Evolutionary conservation across 2,113 vertebrate genomes (phyloP).

Genomic region (Laticauda colubrina): DNA sequence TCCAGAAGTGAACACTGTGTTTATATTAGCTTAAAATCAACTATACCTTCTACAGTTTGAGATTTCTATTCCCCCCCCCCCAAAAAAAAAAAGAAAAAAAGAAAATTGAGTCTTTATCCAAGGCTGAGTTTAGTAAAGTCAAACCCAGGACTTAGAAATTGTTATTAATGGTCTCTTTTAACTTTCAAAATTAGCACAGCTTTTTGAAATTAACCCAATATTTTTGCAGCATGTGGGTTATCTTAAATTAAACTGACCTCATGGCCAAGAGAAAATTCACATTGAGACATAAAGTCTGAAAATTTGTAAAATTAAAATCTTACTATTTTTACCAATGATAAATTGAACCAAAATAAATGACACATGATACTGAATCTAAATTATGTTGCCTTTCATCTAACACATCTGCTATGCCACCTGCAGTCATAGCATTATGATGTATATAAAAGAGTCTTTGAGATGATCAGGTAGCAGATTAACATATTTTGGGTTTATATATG

Average conservation of each 20-base stretch:
- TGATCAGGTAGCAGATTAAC: conserved; percentile 27
- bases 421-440: background rate
- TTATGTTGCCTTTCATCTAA: background rate
- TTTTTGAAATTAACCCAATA: conserved; percentile 1
- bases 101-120: background rate
- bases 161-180: conserved; percentile 1
- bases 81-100: too few relatives aligned
- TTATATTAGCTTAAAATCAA: background rate
- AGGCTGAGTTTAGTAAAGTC: background rate
- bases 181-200: background rate
- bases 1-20: background rate
- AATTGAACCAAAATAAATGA: conserved; percentile 28
- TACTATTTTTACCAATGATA: background rate
- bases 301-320: conserved; percentile 23
- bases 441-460: background rate
- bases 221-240: conserved; percentile 5
- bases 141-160: background rate
- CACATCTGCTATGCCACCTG: background rate
- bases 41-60: background rate
- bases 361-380: conserved; percentile 24
- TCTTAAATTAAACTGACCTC: conserved; percentile 32
- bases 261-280: conserved; percentile 1
- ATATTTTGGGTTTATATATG: background rate
- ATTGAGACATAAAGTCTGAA: conserved; percentile 2
- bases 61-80: background rate